Percentiles rank a stretch among this genome's conserved stretches.
These are phyloP conservation scores for Hofmannophila pseudospretella DNA, from an alignment of 2,888 invertebrate genomes.

Conservation along the genomic window DNA sequence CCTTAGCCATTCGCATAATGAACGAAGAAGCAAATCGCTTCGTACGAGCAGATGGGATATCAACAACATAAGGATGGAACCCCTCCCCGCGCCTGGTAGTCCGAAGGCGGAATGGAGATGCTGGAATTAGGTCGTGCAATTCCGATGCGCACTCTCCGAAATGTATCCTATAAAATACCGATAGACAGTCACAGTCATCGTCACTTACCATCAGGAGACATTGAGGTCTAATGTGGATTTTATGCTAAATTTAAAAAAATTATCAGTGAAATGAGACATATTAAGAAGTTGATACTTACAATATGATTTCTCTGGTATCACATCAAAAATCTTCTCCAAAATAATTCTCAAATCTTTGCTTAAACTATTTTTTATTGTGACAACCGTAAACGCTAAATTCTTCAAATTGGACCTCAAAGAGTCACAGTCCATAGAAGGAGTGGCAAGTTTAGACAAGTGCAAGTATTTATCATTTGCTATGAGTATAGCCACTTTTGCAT, in stretches of 20 bases:
- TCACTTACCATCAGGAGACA: no score
- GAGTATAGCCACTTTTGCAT: constrained; percentile 61
- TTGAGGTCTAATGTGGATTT: no score
- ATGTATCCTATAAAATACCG: no score
- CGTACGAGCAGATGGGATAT: no score
- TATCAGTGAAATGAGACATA: neutral
- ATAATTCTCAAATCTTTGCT: constrained; percentile 38
- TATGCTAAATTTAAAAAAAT: neutral
- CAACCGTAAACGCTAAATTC: constrained; percentile 52
- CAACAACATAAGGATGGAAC: no score
- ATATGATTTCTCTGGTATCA: constrained; percentile 58
- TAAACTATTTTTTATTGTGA: constrained; percentile 49
- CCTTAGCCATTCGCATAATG: no score
- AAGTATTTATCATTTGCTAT: constrained; percentile 63
- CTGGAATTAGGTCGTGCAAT: no score
- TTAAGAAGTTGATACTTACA: constrained; percentile 40
- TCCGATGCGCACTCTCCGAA: no score
- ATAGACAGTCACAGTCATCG: no score
- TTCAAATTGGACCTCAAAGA: constrained; percentile 47
- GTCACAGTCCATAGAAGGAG: constrained; percentile 63
- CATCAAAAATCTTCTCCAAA: constrained; percentile 36
- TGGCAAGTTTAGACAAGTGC: constrained; percentile 53
- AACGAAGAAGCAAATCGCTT: no score
- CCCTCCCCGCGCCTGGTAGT: no score
- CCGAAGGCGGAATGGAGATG: no score